Percentiles rank a stretch among this genome's conserved stretches.
These are phyloP conservation scores for Sphyrna mokarran DNA, from an alignment of 2,113 vertebrate genomes.

Conservation along the genomic window DNA sequence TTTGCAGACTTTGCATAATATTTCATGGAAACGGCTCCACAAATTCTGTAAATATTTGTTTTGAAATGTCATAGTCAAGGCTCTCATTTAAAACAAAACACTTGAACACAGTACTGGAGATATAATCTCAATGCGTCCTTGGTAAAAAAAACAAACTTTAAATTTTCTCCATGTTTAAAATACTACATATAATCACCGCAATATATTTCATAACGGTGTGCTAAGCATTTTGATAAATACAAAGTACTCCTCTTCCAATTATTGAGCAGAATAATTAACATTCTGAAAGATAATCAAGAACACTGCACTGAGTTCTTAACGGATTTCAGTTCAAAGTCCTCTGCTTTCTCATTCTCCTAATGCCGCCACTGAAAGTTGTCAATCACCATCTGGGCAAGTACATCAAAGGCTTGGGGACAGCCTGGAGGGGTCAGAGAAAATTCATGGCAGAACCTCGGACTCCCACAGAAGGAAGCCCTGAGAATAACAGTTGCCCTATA, in stretches of 20 bases:
- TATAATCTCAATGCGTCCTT: not conserved
- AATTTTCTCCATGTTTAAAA: slow-evolving; percentile 7
- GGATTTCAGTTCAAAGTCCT: slow-evolving; percentile 64
- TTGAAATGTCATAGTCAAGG: no score
- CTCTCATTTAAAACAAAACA: not conserved
- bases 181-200: not conserved
- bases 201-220: not conserved
- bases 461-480: slow-evolving; percentile 42
- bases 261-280: slow-evolving; percentile 57
- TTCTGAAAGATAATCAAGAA: slow-evolving; percentile 61
- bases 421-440: slow-evolving; percentile 64
- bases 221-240: not conserved
- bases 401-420: slow-evolving; percentile 75
- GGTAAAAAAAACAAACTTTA: not conserved
- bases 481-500: slow-evolving; percentile 39
- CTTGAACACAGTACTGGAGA: not conserved
- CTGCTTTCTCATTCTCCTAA: slow-evolving; percentile 57
- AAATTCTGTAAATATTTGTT: not conserved
- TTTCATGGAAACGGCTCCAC: not conserved
- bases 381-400: slow-evolving; percentile 72
- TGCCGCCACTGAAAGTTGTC: slow-evolving; percentile 70
- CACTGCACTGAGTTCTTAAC: slow-evolving; percentile 59
- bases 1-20: not conserved
- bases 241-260: slow-evolving; percentile 46
- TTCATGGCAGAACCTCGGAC: slow-evolving; percentile 60